These are phyloP conservation scores for Notiomystis cincta DNA, from an alignment of 2,113 vertebrate genomes.

Conservation along the genomic window DNA sequence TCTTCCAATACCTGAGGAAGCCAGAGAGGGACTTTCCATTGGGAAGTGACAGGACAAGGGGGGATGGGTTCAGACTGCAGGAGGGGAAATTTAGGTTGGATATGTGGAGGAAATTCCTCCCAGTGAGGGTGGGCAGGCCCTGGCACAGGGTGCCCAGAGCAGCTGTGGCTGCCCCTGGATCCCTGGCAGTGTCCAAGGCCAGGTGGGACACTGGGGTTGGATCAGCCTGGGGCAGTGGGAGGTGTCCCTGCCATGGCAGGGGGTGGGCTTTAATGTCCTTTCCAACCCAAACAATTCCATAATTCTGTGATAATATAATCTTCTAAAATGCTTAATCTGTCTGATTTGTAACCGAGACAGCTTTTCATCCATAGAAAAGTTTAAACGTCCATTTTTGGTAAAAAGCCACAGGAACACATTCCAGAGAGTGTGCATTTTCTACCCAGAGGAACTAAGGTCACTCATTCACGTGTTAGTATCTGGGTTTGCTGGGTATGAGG, in stretches of 20 bases:
- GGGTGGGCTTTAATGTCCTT: neutral
- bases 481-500: neutral
- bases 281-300: neutral
- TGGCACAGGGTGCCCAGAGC: neutral
- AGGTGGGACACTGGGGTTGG: neutral
- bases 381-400: neutral
- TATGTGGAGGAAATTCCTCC: neutral
- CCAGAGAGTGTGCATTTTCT: accelerated
- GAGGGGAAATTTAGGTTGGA: neutral
- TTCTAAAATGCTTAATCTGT: neutral
- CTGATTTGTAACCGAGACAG: neutral
- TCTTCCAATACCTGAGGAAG: neutral
- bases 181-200: neutral
- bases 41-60: neutral
- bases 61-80: neutral
- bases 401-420: accelerated
- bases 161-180: neutral
- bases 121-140: neutral
- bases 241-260: neutral
- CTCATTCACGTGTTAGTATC: neutral
- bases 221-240: accelerated
- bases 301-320: neutral
- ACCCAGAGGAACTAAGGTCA: neutral
- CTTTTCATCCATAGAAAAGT: neutral
- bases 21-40: neutral